Evolutionary conservation across 2,797 vertebrate genomes (phyloP).

Genomic region (Sebastes cheni): DNA sequence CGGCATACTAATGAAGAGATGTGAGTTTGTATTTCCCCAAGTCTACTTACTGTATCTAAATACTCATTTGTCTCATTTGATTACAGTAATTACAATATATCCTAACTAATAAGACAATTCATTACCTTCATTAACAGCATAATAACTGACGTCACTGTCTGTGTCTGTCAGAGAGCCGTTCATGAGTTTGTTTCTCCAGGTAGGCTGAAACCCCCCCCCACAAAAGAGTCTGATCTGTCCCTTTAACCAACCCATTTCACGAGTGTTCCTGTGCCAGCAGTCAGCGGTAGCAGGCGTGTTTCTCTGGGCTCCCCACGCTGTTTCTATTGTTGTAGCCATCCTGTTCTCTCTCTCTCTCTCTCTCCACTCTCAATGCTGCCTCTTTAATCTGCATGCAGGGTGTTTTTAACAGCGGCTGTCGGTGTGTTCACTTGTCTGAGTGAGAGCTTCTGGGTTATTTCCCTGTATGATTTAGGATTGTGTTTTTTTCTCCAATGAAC

Average conservation of each 20-base stretch:
- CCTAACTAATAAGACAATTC: neutral
- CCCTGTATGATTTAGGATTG: slow-evolving; percentile 8
- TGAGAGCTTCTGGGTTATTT: slow-evolving; percentile 1
- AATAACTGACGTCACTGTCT: neutral
- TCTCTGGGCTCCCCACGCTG: slow-evolving; percentile 66
- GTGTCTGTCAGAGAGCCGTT: neutral
- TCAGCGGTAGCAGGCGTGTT: slow-evolving; percentile 52
- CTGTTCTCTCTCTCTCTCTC: slow-evolving; percentile 43
- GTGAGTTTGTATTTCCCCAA: neutral
- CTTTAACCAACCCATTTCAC: slow-evolving; percentile 36
- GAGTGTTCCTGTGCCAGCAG: slow-evolving; percentile 58
- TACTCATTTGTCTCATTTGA: neutral
- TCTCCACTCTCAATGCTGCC: slow-evolving; percentile 34
- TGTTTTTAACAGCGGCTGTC: slow-evolving; percentile 14
- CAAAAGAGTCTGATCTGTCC: slow-evolving; percentile 15
- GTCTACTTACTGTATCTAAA: neutral
- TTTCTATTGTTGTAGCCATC: slow-evolving; percentile 69
- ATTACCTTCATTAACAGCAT: neutral
- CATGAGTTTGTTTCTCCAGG: slow-evolving; percentile 21
- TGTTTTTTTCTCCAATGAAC: neutral
- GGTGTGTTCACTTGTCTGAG: slow-evolving; percentile 10
- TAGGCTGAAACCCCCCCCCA: neutral
- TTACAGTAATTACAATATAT: slow-evolving; percentile 1
- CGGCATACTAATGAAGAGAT: neutral
- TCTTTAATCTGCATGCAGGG: slow-evolving; percentile 52